A percentile compares a stretch with the other conserved stretches of the same genome.
Evolutionary conservation across 2,797 vertebrate species (phyloP).

Genomic region (Graptemys geographica): DNA sequence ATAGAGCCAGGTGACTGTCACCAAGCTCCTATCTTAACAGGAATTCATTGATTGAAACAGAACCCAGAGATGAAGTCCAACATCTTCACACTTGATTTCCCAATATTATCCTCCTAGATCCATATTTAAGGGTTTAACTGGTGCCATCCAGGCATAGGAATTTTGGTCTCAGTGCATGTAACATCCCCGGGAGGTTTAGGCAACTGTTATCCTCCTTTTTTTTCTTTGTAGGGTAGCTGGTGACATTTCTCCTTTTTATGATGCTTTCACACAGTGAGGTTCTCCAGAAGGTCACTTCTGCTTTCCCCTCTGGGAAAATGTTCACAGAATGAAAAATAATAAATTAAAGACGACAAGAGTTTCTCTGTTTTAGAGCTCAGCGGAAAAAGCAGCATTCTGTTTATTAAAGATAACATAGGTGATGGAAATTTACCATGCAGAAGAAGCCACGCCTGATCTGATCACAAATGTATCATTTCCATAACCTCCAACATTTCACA

Average conservation of each 20-base stretch:
- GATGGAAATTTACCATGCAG: neutral
- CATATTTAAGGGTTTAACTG: neutral
- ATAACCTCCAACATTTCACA: neutral
- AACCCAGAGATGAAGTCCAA: neutral
- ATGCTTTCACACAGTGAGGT: neutral
- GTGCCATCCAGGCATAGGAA: neutral
- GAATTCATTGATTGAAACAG: neutral
- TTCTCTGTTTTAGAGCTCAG: neutral
- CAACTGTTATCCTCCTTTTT: conserved; percentile 20
- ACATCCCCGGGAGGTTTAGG: neutral
- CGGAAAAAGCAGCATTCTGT: neutral
- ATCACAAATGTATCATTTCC: neutral
- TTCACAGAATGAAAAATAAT: conserved; percentile 28
- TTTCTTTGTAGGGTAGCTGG: neutral
- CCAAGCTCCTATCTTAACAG: neutral
- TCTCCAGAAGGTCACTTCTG: conserved; percentile 19
- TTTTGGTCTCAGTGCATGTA: neutral
- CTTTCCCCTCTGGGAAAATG: conserved; percentile 49
- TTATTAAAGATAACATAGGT: neutral
- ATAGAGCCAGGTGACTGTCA: neutral
- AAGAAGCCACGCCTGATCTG: neutral
- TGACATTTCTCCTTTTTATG: conserved; percentile 3
- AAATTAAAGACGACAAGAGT: neutral
- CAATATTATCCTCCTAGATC: neutral
- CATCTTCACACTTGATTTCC: neutral